These are phyloP conservation scores for Pocillopora meandrina DNA, from an alignment of 92 coral and sea anemone genomes.

Conservation along the genomic window DNA sequence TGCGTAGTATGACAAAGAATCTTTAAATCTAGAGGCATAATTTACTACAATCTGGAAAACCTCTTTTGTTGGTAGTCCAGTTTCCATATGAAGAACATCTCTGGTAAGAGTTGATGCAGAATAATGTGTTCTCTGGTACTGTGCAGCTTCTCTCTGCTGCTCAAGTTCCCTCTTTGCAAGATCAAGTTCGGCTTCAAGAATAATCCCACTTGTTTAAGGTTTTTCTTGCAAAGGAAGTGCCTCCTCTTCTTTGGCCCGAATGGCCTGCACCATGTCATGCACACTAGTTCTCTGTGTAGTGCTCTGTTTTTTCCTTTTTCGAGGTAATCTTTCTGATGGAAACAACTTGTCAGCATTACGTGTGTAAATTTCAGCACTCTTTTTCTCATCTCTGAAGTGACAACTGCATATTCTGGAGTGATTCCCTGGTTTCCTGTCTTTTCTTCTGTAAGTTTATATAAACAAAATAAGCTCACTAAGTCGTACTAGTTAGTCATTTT, in stretches of 20 bases:
- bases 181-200: conserved; percentile 44
- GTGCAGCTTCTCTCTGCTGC: neutral
- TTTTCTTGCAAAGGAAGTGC: conserved; percentile 20
- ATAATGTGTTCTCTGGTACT: conserved; percentile 29
- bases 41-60: conserved; percentile 41
- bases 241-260: conserved; percentile 11
- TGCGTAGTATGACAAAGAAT: conserved; percentile 20
- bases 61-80: conserved; percentile 61
- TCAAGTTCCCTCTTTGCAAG: conserved; percentile 29
- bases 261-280: conserved; percentile 7
- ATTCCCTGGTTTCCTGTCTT: conserved; percentile 25
- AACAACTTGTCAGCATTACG: conserved; percentile 38
- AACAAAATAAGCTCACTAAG: too few relatives aligned
- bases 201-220: conserved; percentile 33
- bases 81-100: conserved; percentile 50
- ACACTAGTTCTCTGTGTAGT: neutral
- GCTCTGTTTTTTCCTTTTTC: conserved; percentile 14
- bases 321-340: conserved; percentile 30
- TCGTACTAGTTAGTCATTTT: too few relatives aligned
- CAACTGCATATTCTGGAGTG: conserved; percentile 41
- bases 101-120: conserved; percentile 21
- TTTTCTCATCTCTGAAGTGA: conserved; percentile 38
- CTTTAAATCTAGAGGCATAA: conserved; percentile 25
- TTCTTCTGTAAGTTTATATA: neutral
- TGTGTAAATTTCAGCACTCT: conserved; percentile 26